Evolutionary conservation across 2,113 vertebrate species (phyloP).

Genomic region (Limnothrissa miodon): DNA sequence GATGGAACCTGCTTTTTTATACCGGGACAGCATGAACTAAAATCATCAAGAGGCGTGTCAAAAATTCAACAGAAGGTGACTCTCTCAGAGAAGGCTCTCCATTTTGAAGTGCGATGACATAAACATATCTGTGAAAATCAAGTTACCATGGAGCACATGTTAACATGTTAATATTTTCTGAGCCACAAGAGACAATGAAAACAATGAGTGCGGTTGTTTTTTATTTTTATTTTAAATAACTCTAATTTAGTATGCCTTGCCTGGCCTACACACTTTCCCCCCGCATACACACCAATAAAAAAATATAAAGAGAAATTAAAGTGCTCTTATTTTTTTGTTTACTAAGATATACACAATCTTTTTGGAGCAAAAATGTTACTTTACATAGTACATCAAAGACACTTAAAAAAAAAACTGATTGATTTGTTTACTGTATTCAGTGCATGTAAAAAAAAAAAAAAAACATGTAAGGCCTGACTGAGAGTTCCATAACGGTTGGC

Average conservation of each 20-base stretch:
- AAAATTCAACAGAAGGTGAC: no score
- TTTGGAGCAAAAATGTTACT: conserved; percentile 59
- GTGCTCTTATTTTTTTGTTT: conserved; percentile 64
- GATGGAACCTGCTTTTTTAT: no score
- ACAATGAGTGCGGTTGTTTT: background rate
- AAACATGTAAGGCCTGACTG: conserved; percentile 70
- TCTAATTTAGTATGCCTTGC: conserved; percentile 18
- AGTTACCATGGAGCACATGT: background rate
- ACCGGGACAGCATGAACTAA: no score
- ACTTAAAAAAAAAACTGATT: conserved; percentile 62
- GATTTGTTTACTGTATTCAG: conserved; percentile 67
- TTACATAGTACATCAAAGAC: conserved; percentile 68
- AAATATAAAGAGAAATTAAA: conserved; percentile 62
- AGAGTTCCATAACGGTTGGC: conserved; percentile 57
- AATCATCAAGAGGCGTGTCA: no score
- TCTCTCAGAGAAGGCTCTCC: no score
- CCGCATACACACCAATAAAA: conserved; percentile 52
- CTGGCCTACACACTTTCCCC: conserved; percentile 27
- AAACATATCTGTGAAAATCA: background rate
- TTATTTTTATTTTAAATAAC: conserved; percentile 18
- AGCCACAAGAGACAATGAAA: background rate
- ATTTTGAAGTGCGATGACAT: no score
- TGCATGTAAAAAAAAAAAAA: conserved; percentile 65
- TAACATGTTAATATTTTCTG: background rate
- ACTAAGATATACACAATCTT: conserved; percentile 66